These are phyloP conservation scores for Ricordea florida DNA, from an alignment of 92 coral and sea anemone species.

Conservation along the genomic window DNA sequence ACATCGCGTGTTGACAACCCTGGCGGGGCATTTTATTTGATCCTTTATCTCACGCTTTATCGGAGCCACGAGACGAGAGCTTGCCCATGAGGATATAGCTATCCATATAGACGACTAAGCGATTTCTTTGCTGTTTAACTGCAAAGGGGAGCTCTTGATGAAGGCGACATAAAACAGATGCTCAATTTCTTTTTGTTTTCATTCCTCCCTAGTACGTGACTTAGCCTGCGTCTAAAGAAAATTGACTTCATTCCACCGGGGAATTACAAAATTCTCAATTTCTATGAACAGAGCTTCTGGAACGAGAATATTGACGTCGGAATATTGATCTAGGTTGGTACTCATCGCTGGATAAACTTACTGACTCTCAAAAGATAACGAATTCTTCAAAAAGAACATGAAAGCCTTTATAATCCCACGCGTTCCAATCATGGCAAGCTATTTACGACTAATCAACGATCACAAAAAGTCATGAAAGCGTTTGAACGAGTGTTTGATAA, in stretches of 20 bases:
- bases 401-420: slow-evolving; percentile 20
- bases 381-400: background rate
- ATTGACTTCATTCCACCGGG: background rate
- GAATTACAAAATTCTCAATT: background rate
- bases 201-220: background rate
- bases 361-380: slow-evolving; percentile 2
- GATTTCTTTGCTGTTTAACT: too few relatives aligned
- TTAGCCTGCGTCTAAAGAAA: background rate
- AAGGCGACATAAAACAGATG: background rate
- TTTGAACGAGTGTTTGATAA: background rate
- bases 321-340: too few relatives aligned
- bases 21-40: slow-evolving; percentile 18
- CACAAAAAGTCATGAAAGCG: slow-evolving; percentile 22
- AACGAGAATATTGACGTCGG: slow-evolving; percentile 13
- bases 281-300: background rate
- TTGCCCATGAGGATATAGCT: too few relatives aligned
- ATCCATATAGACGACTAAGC: too few relatives aligned
- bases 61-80: too few relatives aligned
- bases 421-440: slow-evolving; percentile 24
- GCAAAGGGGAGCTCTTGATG: background rate
- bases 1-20: slow-evolving; percentile 21
- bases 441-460: background rate
- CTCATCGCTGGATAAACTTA: too few relatives aligned
- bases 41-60: background rate
- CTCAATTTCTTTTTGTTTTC: background rate